phyloP scores from a whole-genome alignment of 2,888 invertebrate genomes.

The Anorthoa munda region DNA sequence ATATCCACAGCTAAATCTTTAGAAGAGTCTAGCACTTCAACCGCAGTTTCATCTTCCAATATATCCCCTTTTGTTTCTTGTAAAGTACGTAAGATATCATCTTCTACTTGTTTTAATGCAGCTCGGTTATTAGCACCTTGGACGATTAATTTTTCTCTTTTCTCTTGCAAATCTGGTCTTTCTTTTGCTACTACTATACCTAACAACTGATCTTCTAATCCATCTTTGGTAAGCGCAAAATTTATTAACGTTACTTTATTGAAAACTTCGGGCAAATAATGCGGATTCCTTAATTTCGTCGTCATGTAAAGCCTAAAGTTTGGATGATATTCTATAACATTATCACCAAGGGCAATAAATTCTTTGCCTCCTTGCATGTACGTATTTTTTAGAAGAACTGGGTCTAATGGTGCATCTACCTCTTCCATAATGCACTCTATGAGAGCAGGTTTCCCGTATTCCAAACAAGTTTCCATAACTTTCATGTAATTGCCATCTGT shows the following conservation, averaged over 20 bases:
- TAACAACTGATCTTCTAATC: slow-evolving; percentile 95
- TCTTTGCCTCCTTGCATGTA: slow-evolving; percentile 94
- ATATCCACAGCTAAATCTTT: slow-evolving; percentile 96
- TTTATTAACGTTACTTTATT: slow-evolving; percentile 96
- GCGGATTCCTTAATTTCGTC: slow-evolving; percentile 95
- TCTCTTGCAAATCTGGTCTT: slow-evolving; percentile 95
- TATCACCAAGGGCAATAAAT: slow-evolving; percentile 95
- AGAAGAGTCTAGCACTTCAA: slow-evolving; percentile 96
- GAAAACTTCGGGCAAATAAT: slow-evolving; percentile 96
- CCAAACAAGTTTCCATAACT: slow-evolving; percentile 93
- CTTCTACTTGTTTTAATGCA: slow-evolving; percentile 96
- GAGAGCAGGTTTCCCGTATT: slow-evolving; percentile 94
- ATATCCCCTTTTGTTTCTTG: slow-evolving; percentile 96
- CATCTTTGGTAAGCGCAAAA: slow-evolving; percentile 95
- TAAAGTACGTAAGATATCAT: slow-evolving; percentile 96
- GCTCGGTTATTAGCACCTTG: slow-evolving; percentile 95
- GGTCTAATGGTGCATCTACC: slow-evolving; percentile 95
- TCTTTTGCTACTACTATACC: slow-evolving; percentile 96
- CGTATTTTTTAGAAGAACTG: slow-evolving; percentile 94
- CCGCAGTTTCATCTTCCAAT: slow-evolving; percentile 97
- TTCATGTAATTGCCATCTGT: slow-evolving; percentile 94
- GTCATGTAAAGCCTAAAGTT: slow-evolving; percentile 95
- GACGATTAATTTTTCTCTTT: slow-evolving; percentile 94
- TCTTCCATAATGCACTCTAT: slow-evolving; percentile 95
- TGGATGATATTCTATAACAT: slow-evolving; percentile 94